Evolutionary conservation across 2,797 vertebrate genomes (phyloP), one percentile per base, ranked within the genome.

Genomic region (Siniperca obscura): DNA sequence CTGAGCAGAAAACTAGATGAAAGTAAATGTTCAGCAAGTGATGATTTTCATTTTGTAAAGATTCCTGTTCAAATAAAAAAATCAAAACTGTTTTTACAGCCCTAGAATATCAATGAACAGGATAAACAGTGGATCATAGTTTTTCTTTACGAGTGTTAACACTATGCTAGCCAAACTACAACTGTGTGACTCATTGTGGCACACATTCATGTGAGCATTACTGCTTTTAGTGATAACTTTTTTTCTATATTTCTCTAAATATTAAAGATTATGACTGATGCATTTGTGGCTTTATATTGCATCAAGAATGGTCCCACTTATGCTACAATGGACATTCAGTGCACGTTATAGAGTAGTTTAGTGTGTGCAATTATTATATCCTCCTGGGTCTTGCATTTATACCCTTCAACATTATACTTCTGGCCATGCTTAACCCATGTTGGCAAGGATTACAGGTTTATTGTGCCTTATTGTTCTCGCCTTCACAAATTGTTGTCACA

Each of bases 1-100:
- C 34, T 65, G 56, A 72, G 53, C 11, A 44, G 30, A 80, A 78
- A 72, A 76, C 66, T 34, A 61, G n/a, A 44, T 53, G 44, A 30
- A 60, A 72, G 0, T 42, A 46, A 67, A 57, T 21, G 34, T 50
- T 76, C 14, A 61, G 44, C 38, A 68, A 68, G n/a, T 27, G 42
- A 66, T n/a, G 5, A 17, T 57, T 59, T 83, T 70, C 3, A 78
- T 70, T 73, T 74, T 36, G 19, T 52, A 40, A 19, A 59, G 16
- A 27, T 44, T 60, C 48, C 17, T 27, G 5, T 13, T 40, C 2
- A 52, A 34, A 59, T 44, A 4, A 14, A 30, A 5, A 3, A n/a
- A 44, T 65, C 10, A 50, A 8, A 22, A 46, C 25, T 36, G 5
- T 52, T 25, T 52, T 12, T 11, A 19, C 3, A 38, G 7, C 21